Evolutionary conservation across 1,140 invertebrate genomes (phyloP).

Genomic region (Drosophila pachea): DNA sequence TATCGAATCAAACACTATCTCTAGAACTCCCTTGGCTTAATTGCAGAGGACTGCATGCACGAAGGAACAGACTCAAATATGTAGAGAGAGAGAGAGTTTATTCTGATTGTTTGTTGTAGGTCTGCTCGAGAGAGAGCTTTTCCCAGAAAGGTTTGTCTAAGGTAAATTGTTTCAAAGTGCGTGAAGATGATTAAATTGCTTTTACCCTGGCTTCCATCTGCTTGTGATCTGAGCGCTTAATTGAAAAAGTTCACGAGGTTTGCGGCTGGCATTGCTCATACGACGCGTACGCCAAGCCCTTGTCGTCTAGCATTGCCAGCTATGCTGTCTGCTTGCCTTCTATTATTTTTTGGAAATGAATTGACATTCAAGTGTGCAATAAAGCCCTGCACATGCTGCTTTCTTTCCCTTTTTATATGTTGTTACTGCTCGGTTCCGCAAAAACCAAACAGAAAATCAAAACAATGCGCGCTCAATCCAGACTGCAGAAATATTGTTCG

Average conservation of each 20-base stretch:
- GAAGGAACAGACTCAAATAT: no score
- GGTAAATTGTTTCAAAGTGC: not conserved
- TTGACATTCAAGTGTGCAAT: conserved; percentile 69
- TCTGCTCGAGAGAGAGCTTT: no score
- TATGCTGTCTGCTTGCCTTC: conserved; percentile 41
- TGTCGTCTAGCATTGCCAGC: not conserved
- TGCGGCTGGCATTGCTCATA: conserved; percentile 55
- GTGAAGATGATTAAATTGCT: not conserved
- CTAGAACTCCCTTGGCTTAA: no score
- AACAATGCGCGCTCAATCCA: conserved; percentile 7
- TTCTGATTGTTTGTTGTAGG: no score
- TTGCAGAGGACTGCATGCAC: no score
- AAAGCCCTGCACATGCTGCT: conserved; percentile 44
- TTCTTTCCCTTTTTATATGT: not conserved
- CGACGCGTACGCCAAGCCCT: conserved; percentile 42
- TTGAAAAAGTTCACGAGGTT: conserved; percentile 67
- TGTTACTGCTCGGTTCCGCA: conserved; percentile 18
- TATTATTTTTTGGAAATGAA: conserved; percentile 49
- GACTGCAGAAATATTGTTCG: conserved; percentile 39
- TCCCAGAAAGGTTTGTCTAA: not conserved
- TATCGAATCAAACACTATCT: no score
- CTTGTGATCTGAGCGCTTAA: conserved; percentile 55
- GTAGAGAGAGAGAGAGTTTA: no score
- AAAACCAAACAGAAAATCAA: conserved; percentile 15
- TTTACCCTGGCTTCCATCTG: conserved; percentile 19